These are phyloP conservation scores for Catharus bicknelli DNA, from an alignment of 2,113 vertebrate species.

Conservation along the genomic window DNA sequence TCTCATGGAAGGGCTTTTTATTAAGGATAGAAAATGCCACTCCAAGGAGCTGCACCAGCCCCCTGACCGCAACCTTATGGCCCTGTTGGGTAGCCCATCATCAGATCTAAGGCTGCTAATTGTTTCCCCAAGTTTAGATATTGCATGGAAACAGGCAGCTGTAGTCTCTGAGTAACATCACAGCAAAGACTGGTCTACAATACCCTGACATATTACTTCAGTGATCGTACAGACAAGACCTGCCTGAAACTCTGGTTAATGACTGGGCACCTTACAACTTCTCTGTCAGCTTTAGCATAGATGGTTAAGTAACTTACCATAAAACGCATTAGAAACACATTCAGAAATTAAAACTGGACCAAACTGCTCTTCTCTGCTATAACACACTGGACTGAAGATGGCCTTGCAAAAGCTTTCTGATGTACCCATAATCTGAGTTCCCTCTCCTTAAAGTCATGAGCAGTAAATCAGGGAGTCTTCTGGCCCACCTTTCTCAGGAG, in stretches of 20 bases:
- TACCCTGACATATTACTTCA: not conserved
- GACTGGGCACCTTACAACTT: not conserved
- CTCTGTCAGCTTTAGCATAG: not conserved
- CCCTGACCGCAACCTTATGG: not conserved
- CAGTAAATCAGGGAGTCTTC: not conserved
- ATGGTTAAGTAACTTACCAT: not conserved
- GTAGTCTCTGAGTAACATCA: not conserved
- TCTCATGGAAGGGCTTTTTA: not conserved
- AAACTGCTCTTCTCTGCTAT: not conserved
- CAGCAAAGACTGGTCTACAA: not conserved
- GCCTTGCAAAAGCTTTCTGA: not conserved
- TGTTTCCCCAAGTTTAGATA: not conserved
- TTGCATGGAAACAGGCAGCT: not conserved
- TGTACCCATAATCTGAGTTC: not conserved
- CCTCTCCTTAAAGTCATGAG: not conserved
- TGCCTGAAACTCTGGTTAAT: not conserved
- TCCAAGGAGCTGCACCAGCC: not conserved
- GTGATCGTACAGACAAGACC: not conserved
- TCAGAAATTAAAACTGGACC: not conserved
- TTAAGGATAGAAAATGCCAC: not conserved
- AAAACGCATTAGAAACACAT: not conserved
- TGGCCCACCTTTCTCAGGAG: not conserved
- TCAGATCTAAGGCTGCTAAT: not conserved
- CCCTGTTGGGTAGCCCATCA: not conserved
- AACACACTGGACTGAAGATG: not conserved